Conservation (phyloP, 2,113 vertebrate genomes). For the Uria lomvia region DNA sequence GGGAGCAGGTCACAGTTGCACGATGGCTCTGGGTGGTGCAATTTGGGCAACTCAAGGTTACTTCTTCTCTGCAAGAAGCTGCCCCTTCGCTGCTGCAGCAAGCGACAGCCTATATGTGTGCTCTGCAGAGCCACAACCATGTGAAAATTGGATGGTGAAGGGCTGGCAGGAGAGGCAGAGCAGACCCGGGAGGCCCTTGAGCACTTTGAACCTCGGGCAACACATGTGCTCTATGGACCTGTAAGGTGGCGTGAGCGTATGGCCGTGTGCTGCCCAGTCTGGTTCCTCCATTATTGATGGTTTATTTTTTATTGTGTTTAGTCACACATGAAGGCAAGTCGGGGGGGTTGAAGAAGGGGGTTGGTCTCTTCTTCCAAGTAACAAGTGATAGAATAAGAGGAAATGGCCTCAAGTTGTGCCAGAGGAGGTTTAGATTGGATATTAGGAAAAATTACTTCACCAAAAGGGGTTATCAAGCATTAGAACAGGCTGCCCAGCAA, state of each 20-base stretch:
- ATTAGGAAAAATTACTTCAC: background rate
- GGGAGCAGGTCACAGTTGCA: accelerated
- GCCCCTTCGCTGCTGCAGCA: background rate
- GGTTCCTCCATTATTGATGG: background rate
- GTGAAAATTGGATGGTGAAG: background rate
- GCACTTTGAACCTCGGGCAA: background rate
- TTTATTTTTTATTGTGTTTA: background rate
- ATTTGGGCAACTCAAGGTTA: background rate
- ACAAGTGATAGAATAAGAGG: background rate
- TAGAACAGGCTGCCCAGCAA: background rate
- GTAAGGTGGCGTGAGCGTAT: accelerated
- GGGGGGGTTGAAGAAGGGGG: background rate
- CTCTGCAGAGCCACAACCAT: background rate
- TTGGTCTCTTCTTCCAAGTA: background rate
- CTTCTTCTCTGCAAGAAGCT: background rate
- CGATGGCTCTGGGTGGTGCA: background rate
- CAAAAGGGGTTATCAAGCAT: background rate
- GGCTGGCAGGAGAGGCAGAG: background rate
- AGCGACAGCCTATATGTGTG: too few relatives aligned
- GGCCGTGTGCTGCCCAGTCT: background rate
- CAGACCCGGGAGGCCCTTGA: background rate
- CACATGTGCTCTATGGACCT: background rate
- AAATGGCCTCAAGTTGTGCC: background rate
- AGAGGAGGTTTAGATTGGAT: background rate
- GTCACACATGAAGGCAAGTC: background rate